phyloP scores from a whole-genome alignment of 2,797 vertebrate species.

The Pangasius mekongensis region DNA sequence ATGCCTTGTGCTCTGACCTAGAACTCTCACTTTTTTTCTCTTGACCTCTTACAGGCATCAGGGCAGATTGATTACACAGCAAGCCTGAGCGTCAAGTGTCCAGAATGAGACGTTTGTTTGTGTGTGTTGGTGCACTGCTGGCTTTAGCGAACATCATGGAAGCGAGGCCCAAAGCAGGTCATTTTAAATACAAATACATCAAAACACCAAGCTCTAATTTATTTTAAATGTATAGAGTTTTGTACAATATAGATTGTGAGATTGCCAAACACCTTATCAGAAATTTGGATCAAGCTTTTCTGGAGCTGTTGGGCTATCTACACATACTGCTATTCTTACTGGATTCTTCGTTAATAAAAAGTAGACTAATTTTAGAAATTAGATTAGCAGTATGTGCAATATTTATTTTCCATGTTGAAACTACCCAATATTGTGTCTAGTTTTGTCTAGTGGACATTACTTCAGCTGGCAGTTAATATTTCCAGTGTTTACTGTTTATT shows the following conservation, averaged over 20 bases:
- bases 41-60: constrained; percentile 47
- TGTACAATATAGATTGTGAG: background rate
- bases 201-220: background rate
- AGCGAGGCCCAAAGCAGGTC: constrained; percentile 78
- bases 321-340: background rate
- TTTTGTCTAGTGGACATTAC: background rate
- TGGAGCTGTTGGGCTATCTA: too few relatives aligned
- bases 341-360: background rate
- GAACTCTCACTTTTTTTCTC: constrained; percentile 39
- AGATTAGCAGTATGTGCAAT: background rate
- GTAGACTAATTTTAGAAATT: background rate
- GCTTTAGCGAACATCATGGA: constrained; percentile 68
- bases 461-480: background rate
- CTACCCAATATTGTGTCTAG: background rate
- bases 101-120: constrained; percentile 72
- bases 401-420: background rate
- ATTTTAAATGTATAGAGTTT: background rate
- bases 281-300: background rate
- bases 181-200: constrained; percentile 45
- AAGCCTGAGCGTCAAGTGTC: constrained; percentile 32
- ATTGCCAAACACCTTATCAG: background rate
- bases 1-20: constrained; percentile 38
- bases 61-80: constrained; percentile 32
- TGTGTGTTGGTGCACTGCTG: constrained; percentile 70
- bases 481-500: background rate